Conservation (phyloP, 2,888 invertebrate genomes). For the Amphipyra berbera region DNA sequence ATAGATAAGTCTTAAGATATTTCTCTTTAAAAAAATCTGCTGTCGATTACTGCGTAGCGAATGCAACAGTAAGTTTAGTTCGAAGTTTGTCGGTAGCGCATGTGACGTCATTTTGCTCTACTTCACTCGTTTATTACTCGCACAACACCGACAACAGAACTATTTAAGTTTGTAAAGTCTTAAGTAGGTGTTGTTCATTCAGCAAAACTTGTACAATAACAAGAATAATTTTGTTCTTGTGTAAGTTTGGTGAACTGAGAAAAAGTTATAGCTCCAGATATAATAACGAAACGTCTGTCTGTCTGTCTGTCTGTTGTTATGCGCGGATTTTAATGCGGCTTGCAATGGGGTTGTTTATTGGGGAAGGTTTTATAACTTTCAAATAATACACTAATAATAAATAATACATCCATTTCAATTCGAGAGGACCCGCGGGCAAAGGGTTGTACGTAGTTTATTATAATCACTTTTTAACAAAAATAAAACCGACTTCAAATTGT, state of each 20-base stretch:
- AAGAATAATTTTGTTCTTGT: constrained; percentile 26
- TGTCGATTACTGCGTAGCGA: too few relatives aligned
- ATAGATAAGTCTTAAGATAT: too few relatives aligned
- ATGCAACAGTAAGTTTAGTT: not conserved
- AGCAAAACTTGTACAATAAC: constrained; percentile 35
- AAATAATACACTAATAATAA: too few relatives aligned
- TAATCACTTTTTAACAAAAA: too few relatives aligned
- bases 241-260: constrained; percentile 29
- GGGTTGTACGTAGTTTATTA: too few relatives aligned
- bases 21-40: too few relatives aligned
- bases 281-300: not conserved
- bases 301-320: not conserved
- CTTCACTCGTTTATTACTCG: constrained; percentile 16
- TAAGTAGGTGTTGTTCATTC: constrained; percentile 35
- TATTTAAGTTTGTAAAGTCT: constrained; percentile 36
- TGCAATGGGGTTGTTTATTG: not conserved
- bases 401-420: too few relatives aligned
- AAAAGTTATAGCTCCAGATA: constrained; percentile 9
- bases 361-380: not conserved
- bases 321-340: not conserved
- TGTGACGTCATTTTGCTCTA: constrained; percentile 13
- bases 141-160: constrained; percentile 30
- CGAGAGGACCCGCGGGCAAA: too few relatives aligned
- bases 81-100: constrained; percentile 4
- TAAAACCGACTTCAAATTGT: too few relatives aligned